Evolutionary conservation across 1,140 invertebrate species (phyloP).

Genomic region (Brachionus manjavacas): DNA sequence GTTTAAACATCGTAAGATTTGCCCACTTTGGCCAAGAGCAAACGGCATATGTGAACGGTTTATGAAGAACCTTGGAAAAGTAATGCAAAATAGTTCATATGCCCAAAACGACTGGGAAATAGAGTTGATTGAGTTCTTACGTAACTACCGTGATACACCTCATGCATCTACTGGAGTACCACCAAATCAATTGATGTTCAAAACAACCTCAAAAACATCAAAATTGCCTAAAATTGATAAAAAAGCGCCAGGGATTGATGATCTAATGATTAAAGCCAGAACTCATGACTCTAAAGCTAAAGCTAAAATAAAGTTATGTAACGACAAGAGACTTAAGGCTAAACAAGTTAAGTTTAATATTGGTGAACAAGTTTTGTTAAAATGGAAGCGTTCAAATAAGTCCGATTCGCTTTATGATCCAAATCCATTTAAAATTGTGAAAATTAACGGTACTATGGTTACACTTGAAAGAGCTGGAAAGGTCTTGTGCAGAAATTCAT

Average conservation of each 20-base stretch:
- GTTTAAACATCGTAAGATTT: slow-evolving; percentile 49
- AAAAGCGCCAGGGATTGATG: not conserved
- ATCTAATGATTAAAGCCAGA: not conserved
- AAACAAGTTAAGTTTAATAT: not conserved
- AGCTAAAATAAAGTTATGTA: not conserved
- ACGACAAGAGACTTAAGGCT: slow-evolving; percentile 5
- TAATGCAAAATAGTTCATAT: slow-evolving; percentile 49
- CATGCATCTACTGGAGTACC: not conserved
- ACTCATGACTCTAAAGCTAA: not conserved
- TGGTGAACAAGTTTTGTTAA: slow-evolving; percentile 12
- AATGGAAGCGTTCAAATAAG: not conserved
- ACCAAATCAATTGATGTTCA: not conserved
- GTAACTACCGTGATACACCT: not conserved
- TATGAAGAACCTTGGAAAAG: slow-evolving; percentile 14
- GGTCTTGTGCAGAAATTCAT: not conserved
- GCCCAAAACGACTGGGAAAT: not conserved
- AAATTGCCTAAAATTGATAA: not conserved
- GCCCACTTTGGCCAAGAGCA: slow-evolving; percentile 46
- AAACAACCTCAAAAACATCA: not conserved
- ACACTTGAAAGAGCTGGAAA: not conserved
- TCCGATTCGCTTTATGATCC: slow-evolving; percentile 1
- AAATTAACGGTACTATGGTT: not conserved
- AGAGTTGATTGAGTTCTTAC: not conserved
- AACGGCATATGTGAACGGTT: not conserved
- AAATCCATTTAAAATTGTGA: not conserved